Conservation (phyloP, 1,140 invertebrate genomes). For the Stenopsyche tienmushanensis region DNA sequence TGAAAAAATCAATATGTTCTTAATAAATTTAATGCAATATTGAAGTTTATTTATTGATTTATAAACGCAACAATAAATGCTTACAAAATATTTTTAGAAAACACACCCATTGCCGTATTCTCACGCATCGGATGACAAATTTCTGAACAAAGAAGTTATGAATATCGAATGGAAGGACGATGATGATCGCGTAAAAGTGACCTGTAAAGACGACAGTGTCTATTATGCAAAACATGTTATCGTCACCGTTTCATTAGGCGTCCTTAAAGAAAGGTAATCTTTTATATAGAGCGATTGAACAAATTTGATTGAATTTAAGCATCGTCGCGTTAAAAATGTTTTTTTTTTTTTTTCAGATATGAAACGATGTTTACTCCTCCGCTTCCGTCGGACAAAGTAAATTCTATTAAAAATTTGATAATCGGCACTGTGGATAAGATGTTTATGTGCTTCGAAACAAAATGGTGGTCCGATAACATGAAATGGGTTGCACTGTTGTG, state of each 20-base stretch:
- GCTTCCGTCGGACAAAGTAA: constrained; percentile 55
- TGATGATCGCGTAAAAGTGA: constrained; percentile 42
- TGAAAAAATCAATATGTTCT: too few relatives aligned
- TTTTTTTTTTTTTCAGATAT: constrained; percentile 41
- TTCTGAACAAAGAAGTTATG: constrained; percentile 54
- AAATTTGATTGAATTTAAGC: neutral
- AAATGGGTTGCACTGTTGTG: constrained; percentile 48
- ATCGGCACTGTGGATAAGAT: constrained; percentile 72
- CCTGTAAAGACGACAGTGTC: constrained; percentile 54
- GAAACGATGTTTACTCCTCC: constrained; percentile 55
- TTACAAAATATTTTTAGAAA: too few relatives aligned
- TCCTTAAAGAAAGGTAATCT: constrained; percentile 55
- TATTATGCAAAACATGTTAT: constrained; percentile 60
- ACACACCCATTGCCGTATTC: constrained; percentile 38
- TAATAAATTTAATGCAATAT: too few relatives aligned
- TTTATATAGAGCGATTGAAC: too few relatives aligned
- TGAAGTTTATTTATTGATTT: too few relatives aligned
- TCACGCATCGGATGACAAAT: constrained; percentile 43
- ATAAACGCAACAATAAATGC: too few relatives aligned
- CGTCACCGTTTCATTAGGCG: constrained; percentile 62
- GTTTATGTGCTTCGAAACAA: constrained; percentile 59
- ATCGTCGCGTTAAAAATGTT: neutral
- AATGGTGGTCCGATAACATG: constrained; percentile 58
- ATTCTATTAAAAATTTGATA: constrained; percentile 59
- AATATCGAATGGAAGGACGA: constrained; percentile 53